phyloP scores from a whole-genome alignment of 1,140 invertebrate species.

The Bombyx mandarina region DNA sequence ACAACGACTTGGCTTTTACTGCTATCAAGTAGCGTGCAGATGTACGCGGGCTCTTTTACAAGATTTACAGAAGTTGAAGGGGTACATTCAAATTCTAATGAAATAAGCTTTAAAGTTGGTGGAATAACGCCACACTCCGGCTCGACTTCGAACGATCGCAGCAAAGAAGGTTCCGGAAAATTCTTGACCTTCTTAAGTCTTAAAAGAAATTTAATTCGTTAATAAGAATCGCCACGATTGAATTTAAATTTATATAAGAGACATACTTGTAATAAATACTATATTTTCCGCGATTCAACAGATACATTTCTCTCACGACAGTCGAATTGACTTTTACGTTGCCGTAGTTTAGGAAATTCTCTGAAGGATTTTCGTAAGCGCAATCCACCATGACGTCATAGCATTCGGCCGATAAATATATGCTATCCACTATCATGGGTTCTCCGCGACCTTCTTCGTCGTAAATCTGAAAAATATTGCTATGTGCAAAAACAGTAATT shows the following conservation, averaged over 20 bases:
- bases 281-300: constrained; percentile 59
- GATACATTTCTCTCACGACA: constrained; percentile 40
- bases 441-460: constrained; percentile 48
- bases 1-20: constrained; percentile 59
- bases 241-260: not conserved
- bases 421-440: constrained; percentile 44
- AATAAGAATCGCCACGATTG: not conserved
- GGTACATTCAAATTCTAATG: constrained; percentile 52
- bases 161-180: constrained; percentile 50
- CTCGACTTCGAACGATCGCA: constrained; percentile 40
- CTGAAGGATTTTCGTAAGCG: constrained; percentile 41
- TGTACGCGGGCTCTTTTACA: constrained; percentile 47
- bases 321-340: constrained; percentile 63
- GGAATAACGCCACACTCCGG: constrained; percentile 47
- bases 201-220: constrained; percentile 1
- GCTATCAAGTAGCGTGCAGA: constrained; percentile 50
- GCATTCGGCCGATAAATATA: constrained; percentile 53
- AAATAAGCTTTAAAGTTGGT: constrained; percentile 30
- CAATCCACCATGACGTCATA: constrained; percentile 63
- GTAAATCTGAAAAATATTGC: constrained; percentile 39
- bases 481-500: not conserved
- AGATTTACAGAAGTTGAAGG: constrained; percentile 52
- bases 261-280: constrained; percentile 58
- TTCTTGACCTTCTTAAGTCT: constrained; percentile 60
- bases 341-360: constrained; percentile 53